Evolutionary conservation across 30 jellyfish, hydroid and myxozoan species (phyloP).

Genomic region (Turritopsis rubra): DNA sequence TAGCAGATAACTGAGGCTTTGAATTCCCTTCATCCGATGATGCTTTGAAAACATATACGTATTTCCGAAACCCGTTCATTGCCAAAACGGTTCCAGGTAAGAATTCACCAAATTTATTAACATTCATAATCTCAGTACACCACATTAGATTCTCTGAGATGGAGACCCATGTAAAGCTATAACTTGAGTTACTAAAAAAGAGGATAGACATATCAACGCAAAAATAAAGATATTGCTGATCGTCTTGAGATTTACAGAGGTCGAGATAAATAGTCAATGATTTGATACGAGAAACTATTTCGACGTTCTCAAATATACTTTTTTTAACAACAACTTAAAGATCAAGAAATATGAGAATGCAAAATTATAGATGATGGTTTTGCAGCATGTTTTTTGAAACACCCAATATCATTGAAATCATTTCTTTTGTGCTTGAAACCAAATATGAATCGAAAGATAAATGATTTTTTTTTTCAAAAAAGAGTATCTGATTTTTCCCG

Average conservation of each 20-base stretch:
- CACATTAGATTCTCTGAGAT: slow-evolving; percentile 75
- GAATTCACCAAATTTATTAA: slow-evolving; percentile 76
- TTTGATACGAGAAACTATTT: background rate
- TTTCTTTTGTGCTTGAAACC: too few species aligned
- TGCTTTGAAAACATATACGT: slow-evolving; percentile 60
- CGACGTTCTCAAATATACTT: too few species aligned
- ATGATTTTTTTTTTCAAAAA: too few species aligned
- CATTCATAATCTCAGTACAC: slow-evolving; percentile 92
- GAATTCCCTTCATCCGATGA: background rate
- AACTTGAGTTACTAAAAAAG: slow-evolving; percentile 43
- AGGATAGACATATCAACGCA: background rate
- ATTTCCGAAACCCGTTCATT: slow-evolving; percentile 67
- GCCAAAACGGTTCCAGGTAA: slow-evolving; percentile 89
- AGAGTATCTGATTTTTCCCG: too few species aligned
- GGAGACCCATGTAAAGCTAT: slow-evolving; percentile 69
- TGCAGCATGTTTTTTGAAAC: too few species aligned
- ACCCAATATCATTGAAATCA: too few species aligned
- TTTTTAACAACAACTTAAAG: too few species aligned
- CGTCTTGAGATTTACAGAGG: background rate
- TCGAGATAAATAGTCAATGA: background rate
- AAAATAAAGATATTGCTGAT: background rate
- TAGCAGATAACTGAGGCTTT: slow-evolving; percentile 33
- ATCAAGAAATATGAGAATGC: too few species aligned
- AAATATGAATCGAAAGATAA: too few species aligned
- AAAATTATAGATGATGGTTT: too few species aligned